phyloP scores from a whole-genome alignment of 2,888 invertebrate species.

The Anthrax anthrax region DNA sequence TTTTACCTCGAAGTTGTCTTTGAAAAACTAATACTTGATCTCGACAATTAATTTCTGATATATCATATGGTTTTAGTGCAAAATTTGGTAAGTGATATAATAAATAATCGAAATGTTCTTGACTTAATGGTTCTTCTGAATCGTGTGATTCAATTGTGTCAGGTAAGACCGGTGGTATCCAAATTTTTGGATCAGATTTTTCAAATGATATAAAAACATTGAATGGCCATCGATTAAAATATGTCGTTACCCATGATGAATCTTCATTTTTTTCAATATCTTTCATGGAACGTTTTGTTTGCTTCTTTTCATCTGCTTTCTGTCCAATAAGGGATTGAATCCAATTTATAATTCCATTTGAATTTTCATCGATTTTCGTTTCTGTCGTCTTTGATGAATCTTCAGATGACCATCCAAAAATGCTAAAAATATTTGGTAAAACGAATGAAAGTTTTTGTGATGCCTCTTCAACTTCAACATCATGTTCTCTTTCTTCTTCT shows the following conservation, averaged over 20 bases:
- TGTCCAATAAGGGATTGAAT: conserved; percentile 18
- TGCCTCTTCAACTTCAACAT: conserved; percentile 6
- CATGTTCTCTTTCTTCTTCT: conserved; percentile 17
- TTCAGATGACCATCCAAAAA: not conserved
- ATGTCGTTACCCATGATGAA: conserved; percentile 14
- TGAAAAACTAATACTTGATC: conserved; percentile 54
- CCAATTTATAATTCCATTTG: conserved; percentile 26
- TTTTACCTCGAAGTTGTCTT: conserved; percentile 50
- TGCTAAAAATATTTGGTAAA: not conserved
- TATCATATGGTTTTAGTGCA: conserved; percentile 50
- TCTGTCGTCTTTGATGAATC: not conserved
- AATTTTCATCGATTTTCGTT: not conserved
- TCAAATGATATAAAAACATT: conserved; percentile 26
- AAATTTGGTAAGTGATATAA: conserved; percentile 52
- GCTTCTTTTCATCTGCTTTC: not conserved
- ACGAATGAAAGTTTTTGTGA: not conserved
- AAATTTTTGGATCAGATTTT: conserved; percentile 8
- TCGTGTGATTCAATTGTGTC: conserved; percentile 9
- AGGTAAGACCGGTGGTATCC: conserved; percentile 6
- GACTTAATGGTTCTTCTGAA: conserved; percentile 18
- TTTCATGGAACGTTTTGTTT: not conserved
- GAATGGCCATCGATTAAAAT: conserved; percentile 30
- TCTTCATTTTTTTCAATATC: conserved; percentile 5
- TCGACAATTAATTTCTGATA: conserved; percentile 49
- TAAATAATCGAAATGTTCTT: conserved; percentile 40